A percentile compares a stretch with the other conserved stretches of the same genome.
These are phyloP conservation scores for Drosophila simulans DNA, from an alignment of 1,140 invertebrate species.

Conservation along the genomic window DNA sequence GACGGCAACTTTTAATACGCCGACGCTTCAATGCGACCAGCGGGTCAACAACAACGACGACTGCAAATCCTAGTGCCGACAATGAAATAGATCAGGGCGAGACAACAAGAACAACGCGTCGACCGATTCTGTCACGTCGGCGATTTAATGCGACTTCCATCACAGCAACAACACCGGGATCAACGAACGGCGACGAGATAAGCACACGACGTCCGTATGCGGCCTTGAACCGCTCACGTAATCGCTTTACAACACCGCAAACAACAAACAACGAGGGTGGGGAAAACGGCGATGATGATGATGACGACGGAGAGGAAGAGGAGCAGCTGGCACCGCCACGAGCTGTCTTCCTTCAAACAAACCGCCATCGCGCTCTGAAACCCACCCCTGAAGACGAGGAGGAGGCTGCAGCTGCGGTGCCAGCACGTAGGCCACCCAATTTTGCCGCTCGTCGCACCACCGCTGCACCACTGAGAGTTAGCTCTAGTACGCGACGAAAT, in stretches of 20 bases:
- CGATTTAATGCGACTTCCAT: constrained; percentile 25
- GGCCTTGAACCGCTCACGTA: constrained; percentile 55
- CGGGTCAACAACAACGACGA: constrained; percentile 16
- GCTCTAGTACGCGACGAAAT: constrained; percentile 55
- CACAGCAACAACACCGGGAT: constrained; percentile 2
- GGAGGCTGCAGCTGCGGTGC: not conserved
- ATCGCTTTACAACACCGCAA: constrained; percentile 38
- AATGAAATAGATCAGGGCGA: constrained; percentile 29
- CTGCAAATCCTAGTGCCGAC: constrained; percentile 17
- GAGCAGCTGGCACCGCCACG: constrained; percentile 26
- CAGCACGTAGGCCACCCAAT: constrained; percentile 5
- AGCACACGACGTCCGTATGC: constrained; percentile 59
- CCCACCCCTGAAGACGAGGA: constrained; percentile 9
- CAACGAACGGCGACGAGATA: constrained; percentile 27
- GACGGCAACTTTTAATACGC: constrained; percentile 46
- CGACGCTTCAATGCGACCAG: constrained; percentile 31
- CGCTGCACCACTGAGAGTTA: constrained; percentile 24
- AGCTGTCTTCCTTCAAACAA: constrained; percentile 58
- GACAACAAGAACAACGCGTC: constrained; percentile 1
- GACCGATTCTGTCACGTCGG: constrained; percentile 30
- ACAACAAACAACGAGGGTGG: constrained; percentile 18
- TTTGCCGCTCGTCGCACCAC: constrained; percentile 37
- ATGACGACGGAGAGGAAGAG: constrained; percentile 6
- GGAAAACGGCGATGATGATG: constrained; percentile 8
- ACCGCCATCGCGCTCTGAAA: constrained; percentile 54